phyloP scores from a whole-genome alignment of 2,888 invertebrate genomes.

The Nasonovia ribisnigri region DNA sequence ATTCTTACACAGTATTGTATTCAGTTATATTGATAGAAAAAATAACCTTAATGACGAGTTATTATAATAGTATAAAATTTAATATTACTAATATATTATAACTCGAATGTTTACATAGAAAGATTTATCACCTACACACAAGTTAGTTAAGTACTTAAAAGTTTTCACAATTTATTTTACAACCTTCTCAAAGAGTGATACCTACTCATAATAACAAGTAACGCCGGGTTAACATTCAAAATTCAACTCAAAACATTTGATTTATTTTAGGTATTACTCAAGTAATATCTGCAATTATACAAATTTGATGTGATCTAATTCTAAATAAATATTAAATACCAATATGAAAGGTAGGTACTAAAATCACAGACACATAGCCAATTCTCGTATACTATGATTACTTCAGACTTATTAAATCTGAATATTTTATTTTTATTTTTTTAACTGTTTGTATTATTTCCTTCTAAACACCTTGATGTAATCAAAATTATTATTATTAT shows the following conservation, averaged over 20 bases:
- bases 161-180: background rate
- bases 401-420: too few species aligned
- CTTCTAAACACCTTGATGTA: too few species aligned
- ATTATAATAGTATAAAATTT: background rate
- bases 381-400: background rate
- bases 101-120: too few species aligned
- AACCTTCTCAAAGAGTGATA: too few species aligned
- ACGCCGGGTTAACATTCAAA: background rate
- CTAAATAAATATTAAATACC: background rate
- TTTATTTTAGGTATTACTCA: background rate
- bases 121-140: too few species aligned
- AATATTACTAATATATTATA: background rate
- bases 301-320: background rate
- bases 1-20: background rate
- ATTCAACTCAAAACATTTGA: background rate
- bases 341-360: too few species aligned
- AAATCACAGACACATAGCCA: background rate
- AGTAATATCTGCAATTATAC: background rate
- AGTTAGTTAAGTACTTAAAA: too few species aligned
- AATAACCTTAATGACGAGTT: background rate
- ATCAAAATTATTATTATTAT: too few species aligned
- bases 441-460: too few species aligned
- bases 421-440: too few species aligned
- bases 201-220: background rate
- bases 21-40: background rate